Conservation (phyloP, 35 echinoderm and acorn worm species). For the Heliocidaris erythrogramma region DNA sequence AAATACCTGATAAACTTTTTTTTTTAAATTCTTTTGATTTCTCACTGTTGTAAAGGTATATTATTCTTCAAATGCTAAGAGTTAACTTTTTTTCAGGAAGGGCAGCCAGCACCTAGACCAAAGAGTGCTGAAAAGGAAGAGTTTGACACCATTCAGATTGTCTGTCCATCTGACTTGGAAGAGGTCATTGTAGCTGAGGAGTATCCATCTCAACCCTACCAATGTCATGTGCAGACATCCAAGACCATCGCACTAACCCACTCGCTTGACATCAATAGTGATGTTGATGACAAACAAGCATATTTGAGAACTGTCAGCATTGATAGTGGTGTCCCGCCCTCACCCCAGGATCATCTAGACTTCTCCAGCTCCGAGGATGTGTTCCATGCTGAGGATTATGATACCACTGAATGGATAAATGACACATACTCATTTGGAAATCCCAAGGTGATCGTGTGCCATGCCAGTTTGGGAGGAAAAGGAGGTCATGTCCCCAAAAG, state of each 20-base stretch:
- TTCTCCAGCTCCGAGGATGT: slow-evolving; percentile 16
- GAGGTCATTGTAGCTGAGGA: not conserved
- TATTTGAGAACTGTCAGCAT: not conserved
- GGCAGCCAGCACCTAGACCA: not conserved
- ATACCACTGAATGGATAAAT: not conserved
- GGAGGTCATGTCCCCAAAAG: not conserved
- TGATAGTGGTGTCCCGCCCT: slow-evolving; percentile 38
- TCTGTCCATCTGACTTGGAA: not conserved
- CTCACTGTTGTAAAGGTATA: no score
- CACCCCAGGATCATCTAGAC: not conserved
- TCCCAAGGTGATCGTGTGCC: not conserved
- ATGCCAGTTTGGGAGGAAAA: not conserved
- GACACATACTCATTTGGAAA: not conserved
- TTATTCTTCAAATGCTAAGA: no score
- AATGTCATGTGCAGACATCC: not conserved
- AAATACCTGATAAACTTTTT: no score
- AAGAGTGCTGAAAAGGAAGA: not conserved
- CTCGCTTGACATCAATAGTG: not conserved
- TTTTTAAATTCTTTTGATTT: no score
- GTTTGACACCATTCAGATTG: not conserved
- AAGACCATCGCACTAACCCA: not conserved
- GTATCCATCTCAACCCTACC: slow-evolving; percentile 6
- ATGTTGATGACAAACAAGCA: not conserved
- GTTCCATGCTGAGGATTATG: slow-evolving; percentile 31
- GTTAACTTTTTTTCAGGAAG: not conserved